Conservation (phyloP, 1,140 invertebrate genomes). For the Hypsibius dujardini region DNA sequence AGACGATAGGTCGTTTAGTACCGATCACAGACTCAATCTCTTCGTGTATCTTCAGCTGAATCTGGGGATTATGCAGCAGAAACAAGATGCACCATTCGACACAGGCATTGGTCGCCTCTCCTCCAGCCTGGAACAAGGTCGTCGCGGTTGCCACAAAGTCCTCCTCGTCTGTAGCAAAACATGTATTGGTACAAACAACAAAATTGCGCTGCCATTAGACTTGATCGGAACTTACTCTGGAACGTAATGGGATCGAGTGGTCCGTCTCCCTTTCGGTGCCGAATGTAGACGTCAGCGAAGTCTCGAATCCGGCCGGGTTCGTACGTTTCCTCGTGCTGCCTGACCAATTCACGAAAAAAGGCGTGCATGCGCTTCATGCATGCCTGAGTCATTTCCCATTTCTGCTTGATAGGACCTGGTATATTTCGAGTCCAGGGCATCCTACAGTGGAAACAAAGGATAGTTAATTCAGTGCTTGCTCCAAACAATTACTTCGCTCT, state of each 20-base stretch:
- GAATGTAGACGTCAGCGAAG: too few relatives aligned
- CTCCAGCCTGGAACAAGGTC: neutral
- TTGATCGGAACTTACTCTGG: neutral
- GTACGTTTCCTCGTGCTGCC: neutral
- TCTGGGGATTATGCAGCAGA: conserved; percentile 22
- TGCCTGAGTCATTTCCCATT: neutral
- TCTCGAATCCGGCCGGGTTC: neutral
- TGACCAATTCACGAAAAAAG: neutral
- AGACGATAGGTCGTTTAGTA: conserved; percentile 18
- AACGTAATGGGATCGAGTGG: neutral
- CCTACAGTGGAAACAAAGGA: neutral
- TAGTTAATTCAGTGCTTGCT: too few relatives aligned
- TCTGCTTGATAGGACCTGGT: neutral
- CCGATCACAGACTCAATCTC: conserved; percentile 23
- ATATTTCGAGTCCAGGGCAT: neutral
- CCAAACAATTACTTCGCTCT: too few relatives aligned
- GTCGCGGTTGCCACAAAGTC: neutral
- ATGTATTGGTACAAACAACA: neutral
- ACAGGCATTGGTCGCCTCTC: neutral
- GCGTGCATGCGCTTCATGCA: neutral
- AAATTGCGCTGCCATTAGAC: neutral
- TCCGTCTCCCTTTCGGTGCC: neutral
- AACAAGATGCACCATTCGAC: neutral
- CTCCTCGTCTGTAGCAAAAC: conserved; percentile 5
- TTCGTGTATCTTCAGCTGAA: conserved; percentile 23